Evolutionary conservation across 1,140 invertebrate species (phyloP), one percentile per base, ranked within the genome.

Genomic region (Plectrocnemia conspersa): DNA sequence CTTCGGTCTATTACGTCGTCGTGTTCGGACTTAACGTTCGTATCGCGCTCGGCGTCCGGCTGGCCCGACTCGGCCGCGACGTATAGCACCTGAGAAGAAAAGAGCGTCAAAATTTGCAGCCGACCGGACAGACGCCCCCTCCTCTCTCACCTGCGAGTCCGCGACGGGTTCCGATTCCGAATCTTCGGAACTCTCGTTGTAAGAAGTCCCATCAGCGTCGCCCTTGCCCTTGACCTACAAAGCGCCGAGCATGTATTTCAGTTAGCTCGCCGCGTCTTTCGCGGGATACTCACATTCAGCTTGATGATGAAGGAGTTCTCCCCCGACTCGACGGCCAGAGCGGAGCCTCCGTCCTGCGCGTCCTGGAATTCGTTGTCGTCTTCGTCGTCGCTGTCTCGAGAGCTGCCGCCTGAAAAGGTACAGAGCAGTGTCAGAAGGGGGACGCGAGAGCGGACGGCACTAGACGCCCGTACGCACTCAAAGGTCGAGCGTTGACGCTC

Each of bases 301-400:
- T 79, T 84, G 57, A 87, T 73, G 50, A 84, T 84, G 68, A 86
- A 86, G n/a, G 81, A 79, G 57, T 69, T 76, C 61, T 78, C 77
- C 7, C 71, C 68, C 59, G 71, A 68, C 29, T 59, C 62, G 44
- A 65, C 56, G 45, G 45, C 64, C 46, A 71, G 59, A 59, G 70
- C 68, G 50, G 70, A 71, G 25, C 76, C 82, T 36, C 84, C 82
- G 64, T 88, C 86, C 71, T 88, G 77, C 2, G 93, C 93, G 77
- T 97, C 93, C 68, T 90, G 94, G 74, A 95, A 98, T 63, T 93
- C 90, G 70, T 83, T 84, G 56, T 97, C 93, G 47, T 96, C 93
- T 67, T 95, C 91, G 68, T 89, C 89, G 49, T 87, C 65, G 80
- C 83, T 71, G 73, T 70, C 68, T 72, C 42, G 66, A 54, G 44